phyloP scores from a whole-genome alignment of 2,888 invertebrate species.

The Eucera pruinosa region DNA sequence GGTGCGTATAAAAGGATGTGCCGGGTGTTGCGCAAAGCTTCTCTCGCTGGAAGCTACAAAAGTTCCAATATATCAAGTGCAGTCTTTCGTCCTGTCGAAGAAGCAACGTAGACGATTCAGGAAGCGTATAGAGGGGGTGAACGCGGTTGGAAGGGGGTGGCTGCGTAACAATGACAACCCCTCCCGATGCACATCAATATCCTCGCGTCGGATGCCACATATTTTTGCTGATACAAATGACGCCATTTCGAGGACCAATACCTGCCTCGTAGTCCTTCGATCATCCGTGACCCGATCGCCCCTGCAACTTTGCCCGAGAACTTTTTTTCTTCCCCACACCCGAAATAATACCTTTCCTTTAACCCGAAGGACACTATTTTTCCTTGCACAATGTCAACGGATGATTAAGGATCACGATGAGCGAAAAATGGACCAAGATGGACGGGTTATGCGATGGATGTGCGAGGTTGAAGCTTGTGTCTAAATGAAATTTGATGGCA shows the following conservation, averaged over 20 bases:
- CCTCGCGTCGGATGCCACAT: constrained; percentile 74
- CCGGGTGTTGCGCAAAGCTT: constrained; percentile 80
- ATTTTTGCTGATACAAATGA: constrained; percentile 78
- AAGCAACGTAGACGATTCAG: constrained; percentile 36
- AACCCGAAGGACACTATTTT: constrained; percentile 44
- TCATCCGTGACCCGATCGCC: constrained; percentile 64
- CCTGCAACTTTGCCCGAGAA: constrained; percentile 31
- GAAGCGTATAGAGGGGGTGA: constrained; percentile 48
- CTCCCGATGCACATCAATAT: constrained; percentile 76
- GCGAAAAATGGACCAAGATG: constrained; percentile 12
- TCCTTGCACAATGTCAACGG: constrained; percentile 33
- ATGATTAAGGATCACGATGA: constrained; percentile 34
- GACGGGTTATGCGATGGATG: no score
- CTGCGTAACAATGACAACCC: constrained; percentile 75
- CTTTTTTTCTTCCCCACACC: constrained; percentile 34
- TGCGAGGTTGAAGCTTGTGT: no score
- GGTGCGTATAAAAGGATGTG: constrained; percentile 76
- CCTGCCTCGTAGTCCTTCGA: constrained; percentile 67
- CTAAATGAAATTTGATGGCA: no score
- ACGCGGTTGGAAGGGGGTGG: constrained; percentile 71
- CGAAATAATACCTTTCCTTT: constrained; percentile 62
- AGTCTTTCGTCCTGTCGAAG: constrained; percentile 64
- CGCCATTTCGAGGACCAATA: constrained; percentile 70
- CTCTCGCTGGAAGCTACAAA: constrained; percentile 77
- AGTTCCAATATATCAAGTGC: constrained; percentile 82